Base-by-base conservation (phyloP, 2,797 vertebrate genomes). In the Pampus argenteus region DNA sequence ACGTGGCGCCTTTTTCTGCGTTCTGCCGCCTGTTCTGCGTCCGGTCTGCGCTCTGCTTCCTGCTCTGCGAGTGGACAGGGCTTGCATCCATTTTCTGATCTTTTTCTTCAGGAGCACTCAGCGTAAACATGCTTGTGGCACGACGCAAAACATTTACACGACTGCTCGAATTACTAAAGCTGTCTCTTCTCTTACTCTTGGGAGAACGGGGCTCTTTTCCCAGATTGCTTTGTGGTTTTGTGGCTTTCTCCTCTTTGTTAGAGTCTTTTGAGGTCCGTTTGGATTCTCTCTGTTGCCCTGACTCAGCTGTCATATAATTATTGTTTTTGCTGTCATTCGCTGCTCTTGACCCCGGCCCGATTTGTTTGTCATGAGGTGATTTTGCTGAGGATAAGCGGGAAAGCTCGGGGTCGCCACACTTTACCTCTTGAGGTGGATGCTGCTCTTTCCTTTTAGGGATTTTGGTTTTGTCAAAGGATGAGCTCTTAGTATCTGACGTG, bases 91-190 rank as follows among this genome's bases (percentile, higher is more conserved):
- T 84, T 56, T 54, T 74, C 34, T 74, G 58, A 28, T 79, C 85
- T 38, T 78, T 64, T 40, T 89, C 82, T 23, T 90, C 87, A 5
- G 66, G 60, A 10, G 52, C 59, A 3, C 82, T 86, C 11, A 94
- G 63, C 14, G 89, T 20, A 11, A 93, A 94, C 93, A 95, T 94
- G 82, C 93, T 95, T 0, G 81, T 81, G 47, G 90, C 68, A 0
- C 92, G 91, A 4, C 90, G 89, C 63, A 95, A 50, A 18, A 89
- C 74, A 26, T 73, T 87, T 5, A 63, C 68, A 26, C 80, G 91
- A 67, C 86, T 83, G 17, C 86, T 86, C 2, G 83, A 74, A 25
- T 48, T 69, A 73, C 82, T 45, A 31, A 83, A 89, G 51, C 76
- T 85, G 57, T 88, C 92, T 78, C 78, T 93, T 74, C 78, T 93